A percentile compares a stretch with the other conserved stretches of the same genome.
phyloP scores from a whole-genome alignment of 2,797 vertebrate species.

The Neosilurus mollespiculum region DNA sequence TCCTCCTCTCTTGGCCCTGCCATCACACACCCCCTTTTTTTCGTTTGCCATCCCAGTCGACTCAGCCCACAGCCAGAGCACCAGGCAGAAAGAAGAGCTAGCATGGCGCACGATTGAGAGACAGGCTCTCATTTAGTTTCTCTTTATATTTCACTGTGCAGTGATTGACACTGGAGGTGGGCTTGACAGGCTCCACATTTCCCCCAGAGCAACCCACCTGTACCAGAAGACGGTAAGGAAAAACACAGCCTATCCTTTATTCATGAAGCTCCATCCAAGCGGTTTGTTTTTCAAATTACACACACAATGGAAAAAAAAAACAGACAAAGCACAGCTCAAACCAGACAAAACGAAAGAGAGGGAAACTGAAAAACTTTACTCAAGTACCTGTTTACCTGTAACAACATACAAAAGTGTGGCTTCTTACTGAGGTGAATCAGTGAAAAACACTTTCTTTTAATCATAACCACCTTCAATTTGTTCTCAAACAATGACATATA shows the following conservation, averaged over 20 bases:
- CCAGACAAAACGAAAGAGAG: conserved; percentile 47
- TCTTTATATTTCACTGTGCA: conserved; percentile 49
- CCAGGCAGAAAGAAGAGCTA: conserved; percentile 44
- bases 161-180: conserved; percentile 58
- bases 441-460: neutral
- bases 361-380: conserved; percentile 43
- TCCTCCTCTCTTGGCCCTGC: conserved; percentile 48
- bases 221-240: conserved; percentile 53
- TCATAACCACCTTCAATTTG: neutral
- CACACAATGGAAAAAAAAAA: conserved; percentile 50
- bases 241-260: conserved; percentile 61
- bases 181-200: conserved; percentile 57
- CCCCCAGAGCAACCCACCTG: conserved; percentile 61
- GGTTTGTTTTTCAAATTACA: conserved; percentile 63
- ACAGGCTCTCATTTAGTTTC: conserved; percentile 50
- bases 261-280: conserved; percentile 61
- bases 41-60: conserved; percentile 45
- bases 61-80: conserved; percentile 46
- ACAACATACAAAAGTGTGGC: conserved; percentile 7
- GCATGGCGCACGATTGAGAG: conserved; percentile 50
- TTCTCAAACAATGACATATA: conserved; percentile 28
- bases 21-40: conserved; percentile 41
- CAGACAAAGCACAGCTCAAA: conserved; percentile 54
- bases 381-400: conserved; percentile 40
- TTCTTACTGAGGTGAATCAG: conserved; percentile 12